Conservation (phyloP, 1,140 invertebrate species). For the Antheraea pernyi region DNA sequence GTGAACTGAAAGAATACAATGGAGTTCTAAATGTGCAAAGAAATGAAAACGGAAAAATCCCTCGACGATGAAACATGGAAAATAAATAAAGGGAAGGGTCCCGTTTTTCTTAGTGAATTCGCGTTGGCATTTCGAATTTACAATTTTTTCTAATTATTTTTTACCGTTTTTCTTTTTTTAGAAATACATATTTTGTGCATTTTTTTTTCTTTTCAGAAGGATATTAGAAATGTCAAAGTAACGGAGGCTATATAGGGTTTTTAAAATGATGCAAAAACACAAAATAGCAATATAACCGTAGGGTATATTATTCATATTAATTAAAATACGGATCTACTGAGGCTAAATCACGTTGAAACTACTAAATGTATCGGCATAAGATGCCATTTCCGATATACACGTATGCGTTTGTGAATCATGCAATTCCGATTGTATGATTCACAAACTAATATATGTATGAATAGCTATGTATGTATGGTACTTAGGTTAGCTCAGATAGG, state of each 20-base stretch:
- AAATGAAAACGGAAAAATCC: not conserved
- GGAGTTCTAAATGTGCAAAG: not conserved
- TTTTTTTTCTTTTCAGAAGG: not conserved
- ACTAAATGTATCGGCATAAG: too few relatives aligned
- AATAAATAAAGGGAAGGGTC: not conserved
- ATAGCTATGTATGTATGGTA: too few relatives aligned
- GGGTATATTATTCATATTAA: too few relatives aligned
- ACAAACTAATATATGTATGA: too few relatives aligned
- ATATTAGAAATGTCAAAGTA: not conserved
- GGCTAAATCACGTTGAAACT: too few relatives aligned
- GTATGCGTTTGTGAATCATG: too few relatives aligned
- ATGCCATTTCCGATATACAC: too few relatives aligned
- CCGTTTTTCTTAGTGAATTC: not conserved
- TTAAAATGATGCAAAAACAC: not conserved
- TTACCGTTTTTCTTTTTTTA: not conserved
- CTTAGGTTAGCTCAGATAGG: too few relatives aligned
- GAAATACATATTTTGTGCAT: not conserved
- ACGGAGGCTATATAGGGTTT: not conserved
- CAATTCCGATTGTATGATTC: too few relatives aligned
- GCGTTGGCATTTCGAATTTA: not conserved
- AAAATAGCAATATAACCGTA: too few relatives aligned
- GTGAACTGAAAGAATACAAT: not conserved
- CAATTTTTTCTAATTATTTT: not conserved
- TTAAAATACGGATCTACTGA: too few relatives aligned
- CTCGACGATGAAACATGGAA: conserved; percentile 1